A percentile compares a stretch with the other conserved stretches of the same genome.
phyloP scores from a whole-genome alignment of 2,888 invertebrate genomes.

The Drosophila parthenogenetica region DNA sequence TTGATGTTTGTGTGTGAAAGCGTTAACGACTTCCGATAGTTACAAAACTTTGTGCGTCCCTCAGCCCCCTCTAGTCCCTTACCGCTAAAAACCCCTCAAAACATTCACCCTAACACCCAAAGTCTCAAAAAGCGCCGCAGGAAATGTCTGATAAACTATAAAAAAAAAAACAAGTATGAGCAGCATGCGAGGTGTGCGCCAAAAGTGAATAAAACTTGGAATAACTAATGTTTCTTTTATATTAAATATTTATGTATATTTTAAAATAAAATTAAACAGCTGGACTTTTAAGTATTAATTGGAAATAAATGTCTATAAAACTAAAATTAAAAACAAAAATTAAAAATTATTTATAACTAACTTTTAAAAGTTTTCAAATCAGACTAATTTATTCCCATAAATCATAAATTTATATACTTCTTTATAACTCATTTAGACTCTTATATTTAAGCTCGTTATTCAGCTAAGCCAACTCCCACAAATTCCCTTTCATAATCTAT shows the following conservation, averaged over 20 bases:
- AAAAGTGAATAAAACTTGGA: too few relatives aligned
- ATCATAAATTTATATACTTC: too few relatives aligned
- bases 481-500: background rate
- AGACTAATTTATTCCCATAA: too few relatives aligned
- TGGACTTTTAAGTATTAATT: too few relatives aligned
- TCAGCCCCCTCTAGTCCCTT: background rate
- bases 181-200: conserved; percentile 36
- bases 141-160: conserved; percentile 69
- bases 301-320: background rate
- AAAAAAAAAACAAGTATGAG: conserved; percentile 27
- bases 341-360: background rate
- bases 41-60: conserved; percentile 60
- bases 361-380: background rate
- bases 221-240: too few relatives aligned
- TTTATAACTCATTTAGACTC: too few relatives aligned
- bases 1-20: conserved; percentile 63
- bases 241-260: too few relatives aligned
- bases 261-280: too few relatives aligned
- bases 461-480: background rate
- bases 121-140: conserved; percentile 67
- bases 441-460: too few relatives aligned
- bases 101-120: conserved; percentile 33
- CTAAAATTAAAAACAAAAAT: background rate
- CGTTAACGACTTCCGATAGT: conserved; percentile 79
- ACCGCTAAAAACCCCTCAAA: background rate